Evolutionary conservation across 2,113 vertebrate genomes (phyloP).

Genomic region (Leptosomus discolor): DNA sequence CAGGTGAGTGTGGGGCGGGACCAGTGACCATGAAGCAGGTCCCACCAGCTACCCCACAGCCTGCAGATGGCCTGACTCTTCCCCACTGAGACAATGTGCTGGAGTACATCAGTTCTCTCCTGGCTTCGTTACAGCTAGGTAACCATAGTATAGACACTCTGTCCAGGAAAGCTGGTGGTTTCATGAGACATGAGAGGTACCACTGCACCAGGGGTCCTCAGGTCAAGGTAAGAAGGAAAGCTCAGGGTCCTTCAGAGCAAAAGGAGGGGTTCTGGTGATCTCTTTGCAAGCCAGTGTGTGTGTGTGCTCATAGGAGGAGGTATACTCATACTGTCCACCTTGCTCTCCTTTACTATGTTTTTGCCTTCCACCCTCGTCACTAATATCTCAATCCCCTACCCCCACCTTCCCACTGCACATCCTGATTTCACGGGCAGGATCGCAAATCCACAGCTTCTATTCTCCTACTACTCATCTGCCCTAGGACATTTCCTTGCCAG

Average conservation of each 20-base stretch:
- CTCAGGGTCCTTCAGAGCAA: not conserved
- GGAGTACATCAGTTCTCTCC: not conserved
- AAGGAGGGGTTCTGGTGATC: not conserved
- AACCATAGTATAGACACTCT: not conserved
- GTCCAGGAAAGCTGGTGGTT: not conserved
- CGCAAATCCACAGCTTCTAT: not conserved
- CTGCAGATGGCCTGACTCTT: not conserved
- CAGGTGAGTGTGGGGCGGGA: not conserved
- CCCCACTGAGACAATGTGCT: rapidly evolving
- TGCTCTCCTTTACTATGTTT: not conserved
- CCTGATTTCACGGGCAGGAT: not conserved
- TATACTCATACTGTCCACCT: not conserved
- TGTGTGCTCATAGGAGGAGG: rapidly evolving
- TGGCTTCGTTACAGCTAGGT: not conserved
- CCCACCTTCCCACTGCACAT: not conserved
- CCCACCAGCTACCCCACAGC: not conserved
- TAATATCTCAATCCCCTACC: not conserved
- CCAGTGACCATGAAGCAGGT: not conserved
- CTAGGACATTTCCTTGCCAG: not conserved
- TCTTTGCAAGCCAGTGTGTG: not conserved
- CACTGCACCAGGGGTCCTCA: not conserved
- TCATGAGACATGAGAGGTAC: not conserved
- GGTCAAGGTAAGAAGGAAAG: not conserved
- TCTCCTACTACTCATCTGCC: not conserved
- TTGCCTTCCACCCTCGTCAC: not conserved